These are phyloP conservation scores for Adelphocoris suturalis DNA, from an alignment of 2,888 invertebrate genomes.

Conservation along the genomic window DNA sequence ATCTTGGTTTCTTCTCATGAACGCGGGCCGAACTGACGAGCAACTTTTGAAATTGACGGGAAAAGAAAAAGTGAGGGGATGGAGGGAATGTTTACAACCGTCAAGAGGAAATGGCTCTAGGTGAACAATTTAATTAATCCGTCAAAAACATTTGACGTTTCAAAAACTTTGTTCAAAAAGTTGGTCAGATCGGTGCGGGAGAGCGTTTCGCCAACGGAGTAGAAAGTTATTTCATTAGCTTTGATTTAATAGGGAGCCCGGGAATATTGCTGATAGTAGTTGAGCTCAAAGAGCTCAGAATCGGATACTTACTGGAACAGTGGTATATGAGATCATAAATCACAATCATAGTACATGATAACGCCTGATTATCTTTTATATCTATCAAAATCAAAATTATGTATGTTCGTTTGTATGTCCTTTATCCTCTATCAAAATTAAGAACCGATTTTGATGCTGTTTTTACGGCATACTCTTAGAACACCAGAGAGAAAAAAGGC, in stretches of 20 bases:
- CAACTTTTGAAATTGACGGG: conserved; percentile 7
- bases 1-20: neutral
- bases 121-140: conserved; percentile 51
- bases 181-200: neutral
- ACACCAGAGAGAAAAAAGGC: too few species aligned
- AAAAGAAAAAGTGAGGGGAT: too few species aligned
- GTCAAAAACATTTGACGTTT: conserved; percentile 43
- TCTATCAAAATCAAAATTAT: too few species aligned
- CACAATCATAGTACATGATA: too few species aligned
- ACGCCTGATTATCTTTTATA: too few species aligned
- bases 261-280: neutral
- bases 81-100: neutral
- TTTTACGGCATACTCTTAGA: too few species aligned
- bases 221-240: conserved; percentile 47
- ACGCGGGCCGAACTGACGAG: neutral
- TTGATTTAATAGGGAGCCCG: neutral
- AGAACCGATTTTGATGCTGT: too few species aligned
- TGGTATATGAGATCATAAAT: too few species aligned
- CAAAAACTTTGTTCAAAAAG: conserved; percentile 7
- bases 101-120: neutral
- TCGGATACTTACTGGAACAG: too few species aligned
- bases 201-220: neutral
- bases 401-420: too few species aligned
- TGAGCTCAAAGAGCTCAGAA: neutral
- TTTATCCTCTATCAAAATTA: too few species aligned